Base-by-base conservation (phyloP, 2,888 invertebrate genomes). In the Diaphora mendica region DNA sequence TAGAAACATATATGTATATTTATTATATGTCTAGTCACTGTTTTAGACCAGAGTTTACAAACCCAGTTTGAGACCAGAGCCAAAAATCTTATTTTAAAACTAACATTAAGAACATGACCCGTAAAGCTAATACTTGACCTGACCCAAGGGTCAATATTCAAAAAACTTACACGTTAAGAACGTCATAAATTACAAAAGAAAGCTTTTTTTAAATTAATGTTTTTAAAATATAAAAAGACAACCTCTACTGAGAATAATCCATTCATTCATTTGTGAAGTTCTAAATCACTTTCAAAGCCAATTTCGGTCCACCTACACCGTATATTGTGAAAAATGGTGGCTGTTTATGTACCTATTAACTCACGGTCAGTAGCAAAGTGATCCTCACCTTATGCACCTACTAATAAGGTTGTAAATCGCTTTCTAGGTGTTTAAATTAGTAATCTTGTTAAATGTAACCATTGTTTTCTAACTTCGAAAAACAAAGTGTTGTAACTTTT, bases 271-370 rank as follows among this genome's bases (percentile, higher is more conserved):
- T 69, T 51, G 23, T 55, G 23, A 64, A 42, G 55, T n/a, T 70
- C 64, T 70, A 72, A 75, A 75, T 75, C 72, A 72, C 72, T 51
- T 72, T 67, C 64, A 65, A 62, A 70, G 64, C 72, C 70, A 72
- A 70, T 72, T 75, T 75, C 33, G 68, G 64, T 59, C 51, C 62
- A 59, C 70, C 70, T 72, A 70, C 23, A 42, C 68, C 17, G 55
- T 68, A 55, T 64, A 75, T 75, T 70, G 72, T 72, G 67, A 75
- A 72, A 75, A 70, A 75, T 75, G 70, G 64, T 62, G n/a, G 20
- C 62, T 72, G 26, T 23, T 72, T 64, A 64, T 17, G 7, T 62
- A n/a, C n/a, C n/a, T n/a, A 17, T 64, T 65, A 65, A 72, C 55
- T 67, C n/a, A 26, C n/a, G n/a, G n/a, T 44, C 59, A 35, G 30